phyloP scores from a whole-genome alignment of 1,140 invertebrate genomes.

The Bombyx mori region ASM3026992v2 NC_085119.1:8515001-8515500 shows the following conservation, averaged over 20 bases:
- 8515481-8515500: too few species aligned
- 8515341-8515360: too few species aligned
- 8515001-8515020: slow-evolving; percentile 83
- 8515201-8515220: slow-evolving; percentile 75
- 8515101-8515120: slow-evolving; percentile 80
- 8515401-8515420: too few species aligned
- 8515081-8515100: slow-evolving; percentile 77
- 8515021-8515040: slow-evolving; percentile 79
- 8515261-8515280: too few species aligned
- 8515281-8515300: too few species aligned
- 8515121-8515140: slow-evolving; percentile 84
- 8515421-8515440: too few species aligned
- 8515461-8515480: too few species aligned
- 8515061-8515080: slow-evolving; percentile 80
- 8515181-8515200: slow-evolving; percentile 82
- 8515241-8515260: neutral
- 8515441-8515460: too few species aligned
- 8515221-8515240: slow-evolving; percentile 60
- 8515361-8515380: too few species aligned
- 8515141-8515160: slow-evolving; percentile 79
- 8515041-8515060: slow-evolving; percentile 80
- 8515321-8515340: too few species aligned
- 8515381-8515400: too few species aligned
- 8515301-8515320: too few species aligned
- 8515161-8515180: slow-evolving; percentile 74